Percentiles rank a stretch among this genome's conserved stretches.
These are phyloP conservation scores for Octodonta nipae DNA, from an alignment of 2,888 invertebrate genomes.

Conservation along the genomic window DNA sequence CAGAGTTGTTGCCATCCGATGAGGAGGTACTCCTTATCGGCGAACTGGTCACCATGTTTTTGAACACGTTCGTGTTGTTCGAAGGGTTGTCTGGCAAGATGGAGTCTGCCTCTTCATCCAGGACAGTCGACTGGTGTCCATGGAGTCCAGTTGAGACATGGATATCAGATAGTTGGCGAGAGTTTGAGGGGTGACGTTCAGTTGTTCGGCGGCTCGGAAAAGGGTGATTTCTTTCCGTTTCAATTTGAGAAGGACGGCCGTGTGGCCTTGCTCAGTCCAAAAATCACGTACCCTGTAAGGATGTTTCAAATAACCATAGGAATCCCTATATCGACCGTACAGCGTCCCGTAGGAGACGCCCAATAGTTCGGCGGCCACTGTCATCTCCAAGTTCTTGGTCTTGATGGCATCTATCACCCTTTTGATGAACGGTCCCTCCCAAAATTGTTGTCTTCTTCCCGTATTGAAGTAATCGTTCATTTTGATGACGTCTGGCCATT, in stretches of 20 bases:
- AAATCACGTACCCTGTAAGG: constrained; percentile 66
- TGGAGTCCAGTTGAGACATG: constrained; percentile 38
- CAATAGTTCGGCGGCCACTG: constrained; percentile 76
- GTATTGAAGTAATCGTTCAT: constrained; percentile 77
- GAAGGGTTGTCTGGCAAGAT: constrained; percentile 36
- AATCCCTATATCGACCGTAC: constrained; percentile 79
- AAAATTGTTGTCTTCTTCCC: constrained; percentile 78
- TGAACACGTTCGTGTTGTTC: constrained; percentile 32
- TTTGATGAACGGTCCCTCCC: constrained; percentile 83
- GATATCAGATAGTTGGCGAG: constrained; percentile 57
- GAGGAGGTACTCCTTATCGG: constrained; percentile 17
- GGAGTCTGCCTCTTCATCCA: constrained; percentile 38
- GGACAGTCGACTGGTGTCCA: constrained; percentile 37
- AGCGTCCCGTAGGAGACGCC: constrained; percentile 85
- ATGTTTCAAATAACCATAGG: constrained; percentile 76
- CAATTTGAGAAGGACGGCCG: constrained; percentile 56
- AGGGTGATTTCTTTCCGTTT: constrained; percentile 59
- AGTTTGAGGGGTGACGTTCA: constrained; percentile 63
- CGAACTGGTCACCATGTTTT: constrained; percentile 15
- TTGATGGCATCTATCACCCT: constrained; percentile 81
- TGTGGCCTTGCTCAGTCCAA: constrained; percentile 66
- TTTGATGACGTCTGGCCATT: constrained; percentile 60
- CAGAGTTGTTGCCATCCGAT: constrained; percentile 26
- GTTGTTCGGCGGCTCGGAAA: constrained; percentile 58
- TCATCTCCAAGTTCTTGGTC: constrained; percentile 84